Conservation (phyloP, 2,113 vertebrate species). For the Halichoeres trimaculatus region DNA sequence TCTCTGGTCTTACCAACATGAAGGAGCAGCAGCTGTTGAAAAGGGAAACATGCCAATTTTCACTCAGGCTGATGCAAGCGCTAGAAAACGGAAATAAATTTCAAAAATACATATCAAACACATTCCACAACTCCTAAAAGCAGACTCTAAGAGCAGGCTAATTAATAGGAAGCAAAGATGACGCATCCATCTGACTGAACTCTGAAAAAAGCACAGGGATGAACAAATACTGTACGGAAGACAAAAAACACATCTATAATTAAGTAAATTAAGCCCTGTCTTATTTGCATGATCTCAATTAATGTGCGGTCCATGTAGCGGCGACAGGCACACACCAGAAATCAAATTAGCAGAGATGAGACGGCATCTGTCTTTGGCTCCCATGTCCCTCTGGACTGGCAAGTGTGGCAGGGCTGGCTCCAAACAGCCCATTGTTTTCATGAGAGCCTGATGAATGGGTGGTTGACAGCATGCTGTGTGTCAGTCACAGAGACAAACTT, state of each 20-base stretch:
- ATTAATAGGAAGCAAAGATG: conserved; percentile 50
- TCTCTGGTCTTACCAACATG: background rate
- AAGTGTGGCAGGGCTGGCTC: conserved; percentile 54
- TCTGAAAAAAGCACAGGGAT: conserved; percentile 21
- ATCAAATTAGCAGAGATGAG: conserved; percentile 79
- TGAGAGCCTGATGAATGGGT: conserved; percentile 64
- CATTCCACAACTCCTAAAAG: background rate
- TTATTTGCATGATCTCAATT: conserved; percentile 78
- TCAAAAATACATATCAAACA: background rate
- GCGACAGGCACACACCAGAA: conserved; percentile 67
- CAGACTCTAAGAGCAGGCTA: conserved; percentile 23
- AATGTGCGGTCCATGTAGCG: conserved; percentile 68
- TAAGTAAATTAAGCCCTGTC: conserved; percentile 71
- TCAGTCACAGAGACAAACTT: conserved; percentile 63
- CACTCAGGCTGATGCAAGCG: conserved; percentile 7
- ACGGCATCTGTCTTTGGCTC: conserved; percentile 75
- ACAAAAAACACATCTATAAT: conserved; percentile 50
- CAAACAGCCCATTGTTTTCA: conserved; percentile 67
- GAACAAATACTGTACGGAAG: conserved; percentile 29
- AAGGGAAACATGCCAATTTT: conserved; percentile 21
- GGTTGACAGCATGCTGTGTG: conserved; percentile 46
- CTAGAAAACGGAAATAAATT: background rate
- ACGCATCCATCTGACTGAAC: conserved; percentile 55
- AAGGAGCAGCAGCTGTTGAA: background rate
- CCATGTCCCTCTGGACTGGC: conserved; percentile 66